These are phyloP conservation scores for Pao palembangensis DNA, from an alignment of 2,113 vertebrate genomes.

Conservation along the genomic window DNA sequence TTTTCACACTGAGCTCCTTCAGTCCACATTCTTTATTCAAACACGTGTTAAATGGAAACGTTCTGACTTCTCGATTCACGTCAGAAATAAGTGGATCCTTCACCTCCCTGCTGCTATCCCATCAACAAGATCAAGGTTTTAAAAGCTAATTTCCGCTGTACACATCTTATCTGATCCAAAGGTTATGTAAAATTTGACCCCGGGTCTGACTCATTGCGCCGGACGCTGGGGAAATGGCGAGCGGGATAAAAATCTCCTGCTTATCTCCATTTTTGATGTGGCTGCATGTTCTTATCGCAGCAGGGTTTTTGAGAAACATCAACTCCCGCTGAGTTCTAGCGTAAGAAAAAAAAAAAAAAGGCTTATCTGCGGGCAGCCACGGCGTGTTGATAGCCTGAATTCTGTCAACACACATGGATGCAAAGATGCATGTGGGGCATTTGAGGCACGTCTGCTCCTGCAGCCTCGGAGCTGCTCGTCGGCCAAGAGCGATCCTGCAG, in stretches of 20 bases:
- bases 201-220: slow-evolving; percentile 36
- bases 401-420: slow-evolving; percentile 44
- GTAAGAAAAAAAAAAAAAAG: slow-evolving; percentile 61
- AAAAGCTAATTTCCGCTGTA: slow-evolving; percentile 38
- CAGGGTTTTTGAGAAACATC: slow-evolving; percentile 60
- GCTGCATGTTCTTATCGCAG: slow-evolving; percentile 50
- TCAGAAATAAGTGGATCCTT: slow-evolving; percentile 11
- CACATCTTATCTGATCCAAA: slow-evolving; percentile 27
- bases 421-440: slow-evolving; percentile 57
- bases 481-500: slow-evolving; percentile 45
- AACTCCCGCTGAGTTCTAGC: slow-evolving; percentile 60
- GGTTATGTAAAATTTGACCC: slow-evolving; percentile 31
- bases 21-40: too few relatives aligned
- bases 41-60: too few relatives aligned
- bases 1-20: too few relatives aligned
- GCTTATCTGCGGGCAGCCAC: slow-evolving; percentile 57
- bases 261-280: slow-evolving; percentile 8
- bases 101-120: slow-evolving; percentile 32
- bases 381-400: not conserved
- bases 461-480: slow-evolving; percentile 43
- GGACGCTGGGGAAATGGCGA: slow-evolving; percentile 4
- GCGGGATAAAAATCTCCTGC: slow-evolving; percentile 25
- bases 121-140: slow-evolving; percentile 34
- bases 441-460: slow-evolving; percentile 54
- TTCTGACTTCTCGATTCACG: slow-evolving; percentile 5